phyloP scores from a whole-genome alignment of 2,888 invertebrate species.

The Ditula angustiorana region DNA sequence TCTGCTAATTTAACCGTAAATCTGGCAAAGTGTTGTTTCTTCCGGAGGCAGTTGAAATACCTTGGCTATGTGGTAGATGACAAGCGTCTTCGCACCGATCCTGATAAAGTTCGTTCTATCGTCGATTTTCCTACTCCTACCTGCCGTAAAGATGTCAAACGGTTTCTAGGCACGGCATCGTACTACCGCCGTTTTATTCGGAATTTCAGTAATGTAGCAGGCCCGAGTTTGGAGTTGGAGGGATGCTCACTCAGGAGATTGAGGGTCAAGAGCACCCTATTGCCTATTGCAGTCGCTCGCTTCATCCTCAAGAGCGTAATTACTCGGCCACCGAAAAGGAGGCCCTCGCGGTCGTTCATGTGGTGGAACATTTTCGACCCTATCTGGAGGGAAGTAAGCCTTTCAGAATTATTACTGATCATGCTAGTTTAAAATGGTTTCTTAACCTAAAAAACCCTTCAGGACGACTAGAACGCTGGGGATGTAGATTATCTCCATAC shows the following conservation, averaged over 20 bases:
- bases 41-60: too few relatives aligned
- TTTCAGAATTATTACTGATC: constrained; percentile 31
- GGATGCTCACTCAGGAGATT: neutral
- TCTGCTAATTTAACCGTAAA: too few relatives aligned
- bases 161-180: neutral
- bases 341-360: neutral
- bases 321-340: neutral
- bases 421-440: neutral
- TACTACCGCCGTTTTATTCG: neutral
- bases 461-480: constrained; percentile 30
- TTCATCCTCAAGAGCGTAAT: neutral
- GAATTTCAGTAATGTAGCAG: neutral
- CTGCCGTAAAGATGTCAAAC: neutral
- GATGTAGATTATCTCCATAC: neutral
- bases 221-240: neutral
- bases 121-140: neutral
- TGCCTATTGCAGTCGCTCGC: neutral
- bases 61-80: too few relatives aligned
- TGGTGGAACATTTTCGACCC: neutral
- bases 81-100: neutral
- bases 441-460: constrained; percentile 21
- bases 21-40: too few relatives aligned
- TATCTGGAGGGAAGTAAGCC: neutral
- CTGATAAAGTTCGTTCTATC: neutral
- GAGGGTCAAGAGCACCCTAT: neutral